These are phyloP conservation scores for Crenichthys baileyi DNA, from an alignment of 2,797 vertebrate species.

Conservation along the genomic window DNA sequence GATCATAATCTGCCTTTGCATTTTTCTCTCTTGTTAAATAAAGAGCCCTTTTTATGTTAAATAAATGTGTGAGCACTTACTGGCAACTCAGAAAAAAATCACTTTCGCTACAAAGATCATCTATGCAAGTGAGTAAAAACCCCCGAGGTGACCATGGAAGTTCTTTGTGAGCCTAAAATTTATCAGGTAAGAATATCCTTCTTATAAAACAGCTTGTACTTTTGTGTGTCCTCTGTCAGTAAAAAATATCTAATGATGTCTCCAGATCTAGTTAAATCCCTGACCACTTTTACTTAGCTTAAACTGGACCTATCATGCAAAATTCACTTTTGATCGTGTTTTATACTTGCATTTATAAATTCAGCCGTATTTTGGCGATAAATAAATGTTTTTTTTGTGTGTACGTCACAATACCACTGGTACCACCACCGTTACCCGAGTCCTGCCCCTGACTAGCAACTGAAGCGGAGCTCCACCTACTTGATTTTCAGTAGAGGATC, in stretches of 20 bases:
- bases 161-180: constrained; percentile 2
- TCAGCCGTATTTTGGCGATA: too few relatives aligned
- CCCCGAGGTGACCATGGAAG: not conserved
- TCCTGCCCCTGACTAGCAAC: too few relatives aligned
- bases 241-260: too few relatives aligned
- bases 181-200: not conserved
- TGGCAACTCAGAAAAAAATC: not conserved
- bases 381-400: too few relatives aligned
- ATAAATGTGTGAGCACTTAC: not conserved
- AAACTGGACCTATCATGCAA: too few relatives aligned
- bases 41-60: not conserved
- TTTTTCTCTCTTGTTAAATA: not conserved
- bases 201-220: not conserved
- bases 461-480: too few relatives aligned
- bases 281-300: not conserved
- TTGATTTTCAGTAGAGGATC: too few relatives aligned
- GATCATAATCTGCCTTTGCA: not conserved
- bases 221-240: not conserved
- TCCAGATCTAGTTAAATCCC: not conserved
- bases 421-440: too few relatives aligned
- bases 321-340: too few relatives aligned
- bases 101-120: not conserved
- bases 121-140: too few relatives aligned
- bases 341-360: too few relatives aligned
- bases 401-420: too few relatives aligned